These are phyloP conservation scores for Hirundichthys speculiger DNA, from an alignment of 2,113 vertebrate species.

Conservation along the genomic window DNA sequence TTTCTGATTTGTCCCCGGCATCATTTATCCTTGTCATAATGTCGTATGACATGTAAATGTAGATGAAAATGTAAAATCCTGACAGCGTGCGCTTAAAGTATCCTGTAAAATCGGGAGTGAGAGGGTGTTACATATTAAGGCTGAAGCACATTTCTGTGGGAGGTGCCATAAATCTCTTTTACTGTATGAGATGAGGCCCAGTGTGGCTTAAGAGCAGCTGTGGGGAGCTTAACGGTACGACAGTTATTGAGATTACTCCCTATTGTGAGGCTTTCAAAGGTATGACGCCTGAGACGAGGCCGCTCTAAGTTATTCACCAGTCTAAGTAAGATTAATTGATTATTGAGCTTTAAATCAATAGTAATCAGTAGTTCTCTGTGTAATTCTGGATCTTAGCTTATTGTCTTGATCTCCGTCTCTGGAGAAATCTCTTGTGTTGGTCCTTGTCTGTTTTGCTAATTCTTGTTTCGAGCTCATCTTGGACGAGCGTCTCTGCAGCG, in stretches of 20 bases:
- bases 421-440: constrained; percentile 54
- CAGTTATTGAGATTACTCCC: constrained; percentile 54
- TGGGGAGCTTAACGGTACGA: constrained; percentile 25
- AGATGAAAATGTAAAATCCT: constrained; percentile 52
- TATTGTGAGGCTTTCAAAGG: constrained; percentile 20
- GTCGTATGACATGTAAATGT: constrained; percentile 40
- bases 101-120: constrained; percentile 43
- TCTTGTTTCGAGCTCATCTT: constrained; percentile 37
- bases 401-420: constrained; percentile 52
- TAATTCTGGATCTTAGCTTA: constrained; percentile 51
- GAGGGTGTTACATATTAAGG: constrained; percentile 51
- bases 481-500: constrained; percentile 37
- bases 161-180: constrained; percentile 61
- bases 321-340: constrained; percentile 64
- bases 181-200: constrained; percentile 32
- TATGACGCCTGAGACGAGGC: background rate
- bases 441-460: constrained; percentile 61
- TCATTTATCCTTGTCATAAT: constrained; percentile 36
- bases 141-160: constrained; percentile 37
- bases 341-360: constrained; percentile 68
- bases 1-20: constrained; percentile 44
- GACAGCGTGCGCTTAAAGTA: constrained; percentile 31
- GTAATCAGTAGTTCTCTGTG: constrained; percentile 62
- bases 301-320: constrained; percentile 51
- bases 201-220: constrained; percentile 41